Conservation (phyloP, 2,113 vertebrate genomes). For the Channa argus region DNA sequence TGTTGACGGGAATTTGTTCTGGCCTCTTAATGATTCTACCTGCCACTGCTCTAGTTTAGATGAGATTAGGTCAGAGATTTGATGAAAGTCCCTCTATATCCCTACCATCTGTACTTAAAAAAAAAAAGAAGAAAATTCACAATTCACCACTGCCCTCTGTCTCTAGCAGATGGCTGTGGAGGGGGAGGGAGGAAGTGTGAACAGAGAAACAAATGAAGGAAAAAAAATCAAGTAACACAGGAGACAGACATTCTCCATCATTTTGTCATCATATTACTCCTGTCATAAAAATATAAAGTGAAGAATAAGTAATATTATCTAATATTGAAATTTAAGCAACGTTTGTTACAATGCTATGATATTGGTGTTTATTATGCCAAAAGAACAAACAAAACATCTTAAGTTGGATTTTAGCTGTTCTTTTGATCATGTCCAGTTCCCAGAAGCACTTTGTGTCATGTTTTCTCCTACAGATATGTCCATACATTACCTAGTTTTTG, state of each 20-base stretch:
- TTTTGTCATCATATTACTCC: neutral
- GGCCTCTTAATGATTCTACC: conserved; percentile 46
- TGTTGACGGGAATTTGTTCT: neutral
- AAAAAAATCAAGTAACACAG: neutral
- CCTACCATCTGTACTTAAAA: conserved; percentile 69
- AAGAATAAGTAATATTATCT: too few relatives aligned
- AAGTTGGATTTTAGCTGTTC: too few relatives aligned
- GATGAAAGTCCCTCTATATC: conserved; percentile 65
- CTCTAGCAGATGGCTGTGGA: conserved; percentile 68
- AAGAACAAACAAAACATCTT: too few relatives aligned
- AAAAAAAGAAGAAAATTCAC: conserved; percentile 14
- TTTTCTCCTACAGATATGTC: too few relatives aligned
- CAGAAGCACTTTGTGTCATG: too few relatives aligned
- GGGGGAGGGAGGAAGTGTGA: conserved; percentile 32
- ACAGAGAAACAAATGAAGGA: neutral
- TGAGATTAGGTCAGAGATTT: conserved; percentile 77
- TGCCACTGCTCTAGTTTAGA: conserved; percentile 63
- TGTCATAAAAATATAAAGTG: too few relatives aligned
- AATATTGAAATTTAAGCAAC: too few relatives aligned
- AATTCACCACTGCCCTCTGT: conserved; percentile 47
- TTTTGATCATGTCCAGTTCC: too few relatives aligned
- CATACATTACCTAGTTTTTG: too few relatives aligned
- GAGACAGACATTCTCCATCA: neutral
- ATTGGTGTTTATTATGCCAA: too few relatives aligned
- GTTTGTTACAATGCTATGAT: too few relatives aligned